These are phyloP conservation scores for Dasyornis broadbenti DNA, from an alignment of 2,113 vertebrate species.

Conservation along the genomic window DNA sequence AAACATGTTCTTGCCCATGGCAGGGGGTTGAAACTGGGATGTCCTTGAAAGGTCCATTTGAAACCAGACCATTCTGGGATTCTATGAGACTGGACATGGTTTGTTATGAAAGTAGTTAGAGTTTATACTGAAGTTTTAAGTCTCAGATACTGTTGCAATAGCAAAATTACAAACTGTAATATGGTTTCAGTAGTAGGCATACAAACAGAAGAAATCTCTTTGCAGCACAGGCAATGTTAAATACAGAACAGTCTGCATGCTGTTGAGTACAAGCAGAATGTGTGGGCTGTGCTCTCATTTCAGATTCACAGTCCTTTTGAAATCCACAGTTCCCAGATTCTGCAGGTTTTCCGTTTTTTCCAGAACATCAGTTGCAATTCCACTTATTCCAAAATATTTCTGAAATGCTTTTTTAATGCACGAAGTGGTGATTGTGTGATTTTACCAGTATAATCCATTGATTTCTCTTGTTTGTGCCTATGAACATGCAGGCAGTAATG, in stretches of 20 bases:
- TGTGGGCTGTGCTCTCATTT: background rate
- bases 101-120: background rate
- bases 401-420: background rate
- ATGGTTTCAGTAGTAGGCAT: background rate
- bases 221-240: fast-evolving
- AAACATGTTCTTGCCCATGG: background rate
- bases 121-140: background rate
- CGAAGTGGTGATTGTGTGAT: background rate
- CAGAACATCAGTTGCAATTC: background rate
- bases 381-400: background rate
- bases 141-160: background rate
- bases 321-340: background rate
- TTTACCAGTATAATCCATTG: background rate
- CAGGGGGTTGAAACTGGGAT: background rate
- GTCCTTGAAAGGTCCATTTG: background rate
- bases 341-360: background rate
- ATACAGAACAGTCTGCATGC: background rate
- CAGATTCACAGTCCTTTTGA: fast-evolving
- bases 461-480: background rate
- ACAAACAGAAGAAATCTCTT: background rate
- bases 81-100: background rate
- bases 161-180: background rate
- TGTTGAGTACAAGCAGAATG: background rate
- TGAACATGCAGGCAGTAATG: background rate
- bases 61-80: background rate